Conservation (phyloP, 2,888 invertebrate genomes). For the Microctonus aethiopoides region DNA sequence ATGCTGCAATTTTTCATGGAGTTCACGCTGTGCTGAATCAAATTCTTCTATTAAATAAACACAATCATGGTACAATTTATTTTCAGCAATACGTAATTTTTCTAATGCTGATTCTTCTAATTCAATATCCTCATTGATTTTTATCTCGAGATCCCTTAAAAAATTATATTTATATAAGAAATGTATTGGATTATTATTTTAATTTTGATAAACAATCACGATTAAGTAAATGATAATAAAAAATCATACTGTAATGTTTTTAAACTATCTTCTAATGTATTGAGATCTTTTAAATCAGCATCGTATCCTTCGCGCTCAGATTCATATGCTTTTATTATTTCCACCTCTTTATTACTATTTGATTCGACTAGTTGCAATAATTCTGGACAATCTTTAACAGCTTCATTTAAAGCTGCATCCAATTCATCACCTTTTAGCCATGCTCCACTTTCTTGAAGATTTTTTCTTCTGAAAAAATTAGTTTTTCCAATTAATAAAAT, state of each 20-base stretch:
- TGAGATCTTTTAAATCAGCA: constrained; percentile 51
- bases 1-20: constrained; percentile 47
- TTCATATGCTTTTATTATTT: constrained; percentile 43
- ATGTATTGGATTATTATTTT: not conserved
- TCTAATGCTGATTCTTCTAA: constrained; percentile 40
- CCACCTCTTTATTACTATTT: constrained; percentile 39
- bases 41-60: constrained; percentile 45
- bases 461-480: constrained; percentile 44
- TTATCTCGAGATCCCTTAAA: constrained; percentile 36
- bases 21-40: constrained; percentile 44
- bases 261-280: constrained; percentile 49
- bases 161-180: no score
- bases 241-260: constrained; percentile 53
- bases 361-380: constrained; percentile 48
- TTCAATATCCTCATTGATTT: constrained; percentile 43
- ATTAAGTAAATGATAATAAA: constrained; percentile 7
- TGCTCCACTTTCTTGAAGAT: constrained; percentile 49
- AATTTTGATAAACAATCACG: not conserved
- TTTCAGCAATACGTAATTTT: constrained; percentile 46
- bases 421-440: constrained; percentile 55
- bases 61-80: constrained; percentile 48
- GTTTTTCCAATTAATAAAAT: not conserved
- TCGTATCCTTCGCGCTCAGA: constrained; percentile 48
- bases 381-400: constrained; percentile 53
- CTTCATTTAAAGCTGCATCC: constrained; percentile 51